phyloP scores from a whole-genome alignment of 2,113 vertebrate species.

The Donacobius atricapilla region DNA sequence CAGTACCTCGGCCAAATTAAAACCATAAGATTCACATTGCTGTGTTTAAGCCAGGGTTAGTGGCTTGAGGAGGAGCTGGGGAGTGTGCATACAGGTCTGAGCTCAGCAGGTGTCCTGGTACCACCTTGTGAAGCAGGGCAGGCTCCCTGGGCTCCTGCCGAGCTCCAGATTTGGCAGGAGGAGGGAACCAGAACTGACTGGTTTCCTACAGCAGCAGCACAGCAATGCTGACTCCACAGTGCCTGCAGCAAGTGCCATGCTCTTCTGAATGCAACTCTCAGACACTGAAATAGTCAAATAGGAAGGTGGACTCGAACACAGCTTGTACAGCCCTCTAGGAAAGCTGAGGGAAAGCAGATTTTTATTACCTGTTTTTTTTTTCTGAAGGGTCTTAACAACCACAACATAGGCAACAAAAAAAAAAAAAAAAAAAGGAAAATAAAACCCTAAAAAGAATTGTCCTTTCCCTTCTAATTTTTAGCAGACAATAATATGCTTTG shows the following conservation, averaged over 20 bases:
- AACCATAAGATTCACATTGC: rapidly evolving
- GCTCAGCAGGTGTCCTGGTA: neutral
- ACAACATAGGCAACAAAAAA: neutral
- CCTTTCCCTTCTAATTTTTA: neutral
- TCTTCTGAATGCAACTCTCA: neutral
- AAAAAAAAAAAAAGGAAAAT: neutral
- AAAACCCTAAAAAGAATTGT: neutral
- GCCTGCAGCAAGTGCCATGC: neutral
- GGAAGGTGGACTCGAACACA: neutral
- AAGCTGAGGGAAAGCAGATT: neutral
- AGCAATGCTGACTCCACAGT: neutral
- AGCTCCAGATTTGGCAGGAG: neutral
- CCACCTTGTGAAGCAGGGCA: neutral
- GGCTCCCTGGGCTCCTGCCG: neutral
- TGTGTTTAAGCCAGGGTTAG: neutral
- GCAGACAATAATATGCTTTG: neutral
- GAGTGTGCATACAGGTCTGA: neutral
- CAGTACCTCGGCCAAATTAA: neutral
- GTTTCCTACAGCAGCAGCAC: neutral
- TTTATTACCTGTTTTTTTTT: neutral
- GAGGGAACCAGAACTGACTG: neutral
- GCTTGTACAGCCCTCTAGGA: neutral
- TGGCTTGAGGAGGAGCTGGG: neutral
- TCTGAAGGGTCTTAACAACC: neutral
- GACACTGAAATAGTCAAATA: neutral